Evolutionary conservation across 1,140 invertebrate genomes (phyloP).

Genomic region (Drosophila azteca): DNA sequence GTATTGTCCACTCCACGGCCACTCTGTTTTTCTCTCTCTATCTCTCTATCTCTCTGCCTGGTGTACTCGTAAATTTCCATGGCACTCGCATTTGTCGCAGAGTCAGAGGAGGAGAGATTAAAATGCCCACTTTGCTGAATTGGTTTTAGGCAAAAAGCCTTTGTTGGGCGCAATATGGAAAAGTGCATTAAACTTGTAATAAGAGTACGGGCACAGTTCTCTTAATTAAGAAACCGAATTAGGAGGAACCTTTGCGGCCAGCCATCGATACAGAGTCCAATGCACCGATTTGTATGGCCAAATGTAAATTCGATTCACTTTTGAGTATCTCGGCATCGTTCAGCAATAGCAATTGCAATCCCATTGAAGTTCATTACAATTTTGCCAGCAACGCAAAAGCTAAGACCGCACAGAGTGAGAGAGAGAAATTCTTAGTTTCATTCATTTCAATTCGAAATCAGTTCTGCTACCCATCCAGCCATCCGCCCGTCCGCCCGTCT

Average conservation of each 20-base stretch:
- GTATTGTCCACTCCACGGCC: constrained; percentile 37
- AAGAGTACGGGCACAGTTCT: constrained; percentile 3
- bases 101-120: constrained; percentile 40
- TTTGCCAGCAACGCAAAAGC: constrained; percentile 62
- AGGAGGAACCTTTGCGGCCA: neutral
- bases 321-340: constrained; percentile 1
- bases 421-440: constrained; percentile 37
- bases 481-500: neutral
- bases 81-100: constrained; percentile 29
- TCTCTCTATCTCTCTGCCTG: no score
- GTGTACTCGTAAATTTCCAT: constrained; percentile 38
- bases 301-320: constrained; percentile 36
- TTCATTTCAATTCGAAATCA: constrained; percentile 73
- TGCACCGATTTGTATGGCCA: constrained; percentile 18
- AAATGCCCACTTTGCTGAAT: constrained; percentile 64
- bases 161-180: constrained; percentile 49
- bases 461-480: constrained; percentile 9
- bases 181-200: constrained; percentile 56
- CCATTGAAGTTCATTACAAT: constrained; percentile 63
- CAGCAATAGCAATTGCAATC: neutral
- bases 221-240: constrained; percentile 36
- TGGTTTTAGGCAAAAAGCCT: constrained; percentile 38
- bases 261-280: neutral
- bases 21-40: neutral
- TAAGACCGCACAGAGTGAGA: constrained; percentile 14